Conservation (phyloP, 2,888 invertebrate genomes). For the Drosophila fungiperda region DNA sequence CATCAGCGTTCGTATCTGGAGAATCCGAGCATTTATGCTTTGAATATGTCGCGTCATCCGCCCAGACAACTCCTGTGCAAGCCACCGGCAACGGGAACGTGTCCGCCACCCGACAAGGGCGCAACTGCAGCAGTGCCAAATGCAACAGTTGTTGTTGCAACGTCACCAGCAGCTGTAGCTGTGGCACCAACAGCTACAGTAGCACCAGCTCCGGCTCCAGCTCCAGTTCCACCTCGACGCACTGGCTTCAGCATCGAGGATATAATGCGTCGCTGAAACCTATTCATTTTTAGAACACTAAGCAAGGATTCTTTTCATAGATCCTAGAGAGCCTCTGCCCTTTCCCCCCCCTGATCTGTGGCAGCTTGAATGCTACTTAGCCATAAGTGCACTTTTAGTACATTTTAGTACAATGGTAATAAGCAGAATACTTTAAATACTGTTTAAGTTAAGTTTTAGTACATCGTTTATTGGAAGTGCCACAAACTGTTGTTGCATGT, state of each 20-base stretch:
- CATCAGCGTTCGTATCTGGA: slow-evolving; percentile 62
- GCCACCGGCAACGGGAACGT: slow-evolving; percentile 48
- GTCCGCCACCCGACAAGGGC: slow-evolving; percentile 79
- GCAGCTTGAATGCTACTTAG: slow-evolving; percentile 47
- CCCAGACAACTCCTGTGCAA: slow-evolving; percentile 76
- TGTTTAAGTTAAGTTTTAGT: slow-evolving; percentile 23
- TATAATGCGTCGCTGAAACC: slow-evolving; percentile 92
- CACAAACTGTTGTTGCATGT: slow-evolving; percentile 65
- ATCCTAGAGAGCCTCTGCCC: background rate
- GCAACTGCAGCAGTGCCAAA: slow-evolving; percentile 22
- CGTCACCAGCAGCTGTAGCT: slow-evolving; percentile 61
- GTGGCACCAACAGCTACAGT: slow-evolving; percentile 51
- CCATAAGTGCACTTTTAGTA: slow-evolving; percentile 73
- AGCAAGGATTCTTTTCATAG: slow-evolving; percentile 11
- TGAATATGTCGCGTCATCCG: slow-evolving; percentile 83
- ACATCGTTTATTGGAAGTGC: slow-evolving; percentile 33
- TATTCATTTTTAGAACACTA: slow-evolving; percentile 40
- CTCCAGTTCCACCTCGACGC: slow-evolving; percentile 87
- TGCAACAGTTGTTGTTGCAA: slow-evolving; percentile 4
- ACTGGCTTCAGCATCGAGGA: slow-evolving; percentile 96
- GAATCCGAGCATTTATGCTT: slow-evolving; percentile 65
- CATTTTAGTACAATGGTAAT: slow-evolving; percentile 78
- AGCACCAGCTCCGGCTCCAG: slow-evolving; percentile 60
- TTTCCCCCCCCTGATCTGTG: background rate
- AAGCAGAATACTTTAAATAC: slow-evolving; percentile 38